Evolutionary conservation across 2,797 vertebrate species (phyloP), one percentile per base, ranked within the genome.

Genomic region (Australoheros facetus): DNA sequence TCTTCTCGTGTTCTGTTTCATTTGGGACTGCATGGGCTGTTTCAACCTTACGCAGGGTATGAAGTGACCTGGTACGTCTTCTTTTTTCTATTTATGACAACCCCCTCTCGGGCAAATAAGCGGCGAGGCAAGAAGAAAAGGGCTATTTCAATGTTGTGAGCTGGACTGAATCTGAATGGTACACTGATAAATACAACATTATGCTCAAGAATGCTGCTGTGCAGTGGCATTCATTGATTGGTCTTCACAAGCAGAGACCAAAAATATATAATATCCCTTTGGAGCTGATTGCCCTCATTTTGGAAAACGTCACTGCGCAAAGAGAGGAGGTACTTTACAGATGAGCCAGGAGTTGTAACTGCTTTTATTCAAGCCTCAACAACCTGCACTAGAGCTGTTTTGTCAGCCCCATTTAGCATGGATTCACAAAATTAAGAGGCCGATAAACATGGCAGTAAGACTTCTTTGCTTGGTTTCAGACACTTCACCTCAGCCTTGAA

Each of bases 251-350:
- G 75, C 53, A 9, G 16, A 77, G 70, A 79, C 81, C 30, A 1
- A 77, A 79, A 87, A 86, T 59, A 85, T 81, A 66, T 75, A 21
- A 79, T 56, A 62, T 90, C 81, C 81, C 70, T 82, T 73, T 69
- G 71, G 86, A 85, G 42, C 37, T 56, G 69, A 77, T 78, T 78
- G 79, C 81, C 85, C 85, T 89, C 62, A 71, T 90, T 92, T 91
- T 81, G 54, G 74, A 77, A 85, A 69, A 81, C 82, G 73, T 89
- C 85, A 86, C 72, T 51, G 57, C 14, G 48, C 69, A 75, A 54
- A 55, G 13, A 60, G 58, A 82, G 70, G 73, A 66, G 59, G 77
- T 53, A 75, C 75, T 84, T 76, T 56, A 26, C 45, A 75, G 79
- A 37, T 82, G 42, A 30, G n/a, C 60, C 71, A 69, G 73, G 23